These are phyloP conservation scores for Aradophagus sp. DNA, from an alignment of 1,140 invertebrate genomes.

Conservation along the genomic window DNA sequence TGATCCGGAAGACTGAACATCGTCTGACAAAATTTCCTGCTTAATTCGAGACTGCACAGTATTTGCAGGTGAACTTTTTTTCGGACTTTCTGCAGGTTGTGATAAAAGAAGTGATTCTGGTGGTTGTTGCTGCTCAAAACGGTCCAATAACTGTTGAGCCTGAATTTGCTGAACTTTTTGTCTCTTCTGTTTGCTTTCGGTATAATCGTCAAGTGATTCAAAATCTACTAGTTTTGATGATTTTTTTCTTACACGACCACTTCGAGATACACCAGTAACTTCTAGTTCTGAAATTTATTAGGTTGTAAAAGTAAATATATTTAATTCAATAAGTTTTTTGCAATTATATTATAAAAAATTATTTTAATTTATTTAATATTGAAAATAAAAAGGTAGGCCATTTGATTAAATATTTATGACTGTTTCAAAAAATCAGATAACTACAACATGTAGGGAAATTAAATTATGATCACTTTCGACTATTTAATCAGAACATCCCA, in stretches of 20 bases:
- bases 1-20: conserved; percentile 75
- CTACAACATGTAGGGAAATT: too few species aligned
- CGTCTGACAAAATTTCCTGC: conserved; percentile 68
- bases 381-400: too few species aligned
- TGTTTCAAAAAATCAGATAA: too few species aligned
- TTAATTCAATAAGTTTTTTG: too few species aligned
- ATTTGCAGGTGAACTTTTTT: conserved; percentile 66
- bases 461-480: too few species aligned
- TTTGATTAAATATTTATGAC: too few species aligned
- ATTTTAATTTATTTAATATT: too few species aligned
- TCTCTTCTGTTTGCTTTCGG: conserved; percentile 72
- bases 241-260: conserved; percentile 92
- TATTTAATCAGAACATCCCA: too few species aligned
- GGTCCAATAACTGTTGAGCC: conserved; percentile 67
- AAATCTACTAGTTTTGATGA: conserved; percentile 95
- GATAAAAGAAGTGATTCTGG: conserved; percentile 10
- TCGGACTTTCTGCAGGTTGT: conserved; percentile 44
- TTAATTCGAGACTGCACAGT: conserved; percentile 61
- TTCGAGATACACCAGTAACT: conserved; percentile 88
- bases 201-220: conserved; percentile 87
- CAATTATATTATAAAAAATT: too few species aligned
- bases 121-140: conserved; percentile 65
- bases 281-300: conserved; percentile 88
- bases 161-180: conserved; percentile 69
- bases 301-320: too few species aligned